phyloP scores from a whole-genome alignment of 2,888 invertebrate genomes.

The Syritta pipiens region DNA sequence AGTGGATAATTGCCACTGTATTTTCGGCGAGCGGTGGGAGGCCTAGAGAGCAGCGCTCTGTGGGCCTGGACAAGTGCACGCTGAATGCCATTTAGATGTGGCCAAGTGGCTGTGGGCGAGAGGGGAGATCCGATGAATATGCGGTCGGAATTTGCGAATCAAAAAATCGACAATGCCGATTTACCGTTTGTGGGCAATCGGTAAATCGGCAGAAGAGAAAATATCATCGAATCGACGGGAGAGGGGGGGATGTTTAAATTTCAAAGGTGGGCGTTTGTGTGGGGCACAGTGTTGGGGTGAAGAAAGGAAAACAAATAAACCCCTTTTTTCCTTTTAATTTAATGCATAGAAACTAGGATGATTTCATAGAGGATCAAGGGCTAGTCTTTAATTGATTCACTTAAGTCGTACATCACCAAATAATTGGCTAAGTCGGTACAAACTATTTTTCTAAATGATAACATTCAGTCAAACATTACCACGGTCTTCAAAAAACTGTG shows the following conservation, averaged over 20 bases:
- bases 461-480: too few species aligned
- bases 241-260: not conserved
- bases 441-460: too few species aligned
- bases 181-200: not conserved
- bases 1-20: slow-evolving; percentile 35
- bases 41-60: not conserved
- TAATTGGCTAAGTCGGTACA: too few species aligned
- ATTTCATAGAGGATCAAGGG: too few species aligned
- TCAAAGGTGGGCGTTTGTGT: too few species aligned
- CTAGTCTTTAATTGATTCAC: too few species aligned
- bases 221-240: slow-evolving; percentile 1
- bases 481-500: too few species aligned
- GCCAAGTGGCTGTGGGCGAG: not conserved
- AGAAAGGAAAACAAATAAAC: too few species aligned
- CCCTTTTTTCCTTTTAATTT: too few species aligned
- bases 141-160: slow-evolving; percentile 23
- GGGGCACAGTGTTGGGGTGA: slow-evolving; percentile 1
- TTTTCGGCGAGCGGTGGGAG: not conserved
- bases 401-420: too few species aligned
- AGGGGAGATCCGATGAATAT: not conserved
- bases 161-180: slow-evolving; percentile 27
- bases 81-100: slow-evolving; percentile 2
- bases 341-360: too few species aligned
- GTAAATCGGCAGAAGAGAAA: not conserved
- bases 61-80: not conserved